Evolutionary conservation across 2,888 invertebrate genomes (phyloP), one percentile per base, ranked within the genome.

Genomic region (Pimpla rufipes): DNA sequence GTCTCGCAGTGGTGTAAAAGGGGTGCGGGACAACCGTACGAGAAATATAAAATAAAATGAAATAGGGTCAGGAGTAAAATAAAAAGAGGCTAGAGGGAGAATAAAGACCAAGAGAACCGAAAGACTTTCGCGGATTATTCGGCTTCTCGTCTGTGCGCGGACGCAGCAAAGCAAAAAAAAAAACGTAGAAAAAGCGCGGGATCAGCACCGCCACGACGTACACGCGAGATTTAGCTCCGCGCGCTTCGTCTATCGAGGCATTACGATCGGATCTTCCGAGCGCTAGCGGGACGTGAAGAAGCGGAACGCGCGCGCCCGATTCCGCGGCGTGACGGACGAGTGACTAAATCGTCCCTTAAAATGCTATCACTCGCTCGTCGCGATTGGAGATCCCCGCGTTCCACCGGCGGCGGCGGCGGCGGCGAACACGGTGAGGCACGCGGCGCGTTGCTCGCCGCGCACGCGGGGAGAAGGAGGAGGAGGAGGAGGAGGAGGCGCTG

Each of bases 311-410:
- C 64, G 45, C 42, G 57, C 10, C 40, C 21, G 35, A 81, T 45
- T 76, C 62, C 47, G 40, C 57, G 59, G 88, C 85, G 85, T 89
- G 91, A 90, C 89, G 89, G 85, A 88, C 87, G 89, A 88, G 89
- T 91, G 90, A 88, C 90, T 89, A 90, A 91, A 92, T 91, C 88
- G 91, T 90, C 62, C 88, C 88, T 89, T 89, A 91, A 91, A 91
- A 90, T 89, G 89, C 90, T 89, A 90, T 91, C 89, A 89, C 86
- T 89, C 88, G 68, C 77, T 66, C 45, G 13, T 57, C 37, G 18
- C 37, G 71, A 81, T 55, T 73, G 59, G 77, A 16, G 67, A 66
- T 40, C 79, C 11, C 21, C 62, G 57, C 40, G 50, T 89, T 88
- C 87, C 87, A 86, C 83, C 79, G 29, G 29, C 29, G 3, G 29